Base-by-base conservation (phyloP, 2,888 invertebrate species). In the Mellilla xanthometata region DNA sequence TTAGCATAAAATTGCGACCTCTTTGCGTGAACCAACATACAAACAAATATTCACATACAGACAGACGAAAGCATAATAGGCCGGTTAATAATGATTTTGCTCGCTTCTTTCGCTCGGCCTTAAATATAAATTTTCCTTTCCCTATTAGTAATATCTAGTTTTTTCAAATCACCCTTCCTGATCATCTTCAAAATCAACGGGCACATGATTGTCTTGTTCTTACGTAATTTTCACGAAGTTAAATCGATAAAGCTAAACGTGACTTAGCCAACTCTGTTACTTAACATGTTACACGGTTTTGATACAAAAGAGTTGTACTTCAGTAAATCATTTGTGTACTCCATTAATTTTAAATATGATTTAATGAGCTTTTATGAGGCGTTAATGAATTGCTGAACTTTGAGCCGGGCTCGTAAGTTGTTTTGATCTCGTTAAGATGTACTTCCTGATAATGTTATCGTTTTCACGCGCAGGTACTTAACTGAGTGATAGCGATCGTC, bases 301-400 rank as follows among this genome's bases (percentile, higher is more conserved):
- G 54, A 61, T 56, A 67, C 68, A 73, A 72, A 82, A 80, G 82
- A 82, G 72, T 74, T 70, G 64, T 67, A 72, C 72, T 77, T 72
- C 75, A 60, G 71, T 73, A 76, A 81, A 65, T 73, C 77, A 74
- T 78, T 80, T 74, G 68, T 61, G 62, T 57, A 59, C 68, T 77
- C 72, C 77, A 81, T 80, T 81, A 81, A 81, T 81, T 78, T 74
- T 75, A 75, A 77, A 76, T 76, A 76, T 75, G 66, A 72, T 74
- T 69, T 69, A 68, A 70, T 74, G 68, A 72, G 72, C 73, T 75
- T 67, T 72, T 73, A 71, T 40, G 42, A 63, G 72, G 71, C 72
- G 71, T 75, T 52, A 76, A 74, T 76, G 71, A 74, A 72, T 72
- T 71, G 67, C 39, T 42, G 40, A 48, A 38, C 51, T 32, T 39